phyloP scores from a whole-genome alignment of 2,888 invertebrate genomes.

The Orthonevra nobilis region DNA sequence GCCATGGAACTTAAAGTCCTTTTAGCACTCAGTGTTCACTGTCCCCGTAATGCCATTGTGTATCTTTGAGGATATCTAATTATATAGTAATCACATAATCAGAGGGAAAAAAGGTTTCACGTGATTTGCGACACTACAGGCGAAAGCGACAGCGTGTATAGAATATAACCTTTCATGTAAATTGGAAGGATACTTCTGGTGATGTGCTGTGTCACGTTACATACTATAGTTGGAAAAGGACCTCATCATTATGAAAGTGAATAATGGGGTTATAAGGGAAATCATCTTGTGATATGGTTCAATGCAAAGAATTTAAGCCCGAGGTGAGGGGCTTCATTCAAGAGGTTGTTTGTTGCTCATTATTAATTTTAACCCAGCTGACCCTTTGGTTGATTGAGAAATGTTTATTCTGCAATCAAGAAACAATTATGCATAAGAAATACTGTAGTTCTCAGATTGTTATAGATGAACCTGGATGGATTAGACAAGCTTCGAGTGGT shows the following conservation, averaged over 20 bases:
- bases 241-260: slow-evolving; percentile 8
- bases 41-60: slow-evolving; percentile 4
- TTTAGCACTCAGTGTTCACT: neutral
- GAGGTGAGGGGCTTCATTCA: no score
- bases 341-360: no score
- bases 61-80: slow-evolving; percentile 21
- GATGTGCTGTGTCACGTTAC: slow-evolving; percentile 19
- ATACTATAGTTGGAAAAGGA: slow-evolving; percentile 35
- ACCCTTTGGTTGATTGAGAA: no score
- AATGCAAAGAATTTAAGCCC: neutral
- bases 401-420: no score
- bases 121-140: neutral
- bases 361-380: no score
- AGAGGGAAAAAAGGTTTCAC: neutral
- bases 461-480: no score
- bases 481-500: no score
- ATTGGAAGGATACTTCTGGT: neutral
- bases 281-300: slow-evolving; percentile 6
- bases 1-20: neutral
- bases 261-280: slow-evolving; percentile 20
- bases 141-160: slow-evolving; percentile 10
- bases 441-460: no score
- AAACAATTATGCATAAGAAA: no score
- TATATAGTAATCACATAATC: slow-evolving; percentile 40
- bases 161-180: neutral